Evolutionary conservation across 2,113 vertebrate genomes (phyloP), one percentile per base, ranked within the genome.

Genomic region (Cygnus buccinator): DNA sequence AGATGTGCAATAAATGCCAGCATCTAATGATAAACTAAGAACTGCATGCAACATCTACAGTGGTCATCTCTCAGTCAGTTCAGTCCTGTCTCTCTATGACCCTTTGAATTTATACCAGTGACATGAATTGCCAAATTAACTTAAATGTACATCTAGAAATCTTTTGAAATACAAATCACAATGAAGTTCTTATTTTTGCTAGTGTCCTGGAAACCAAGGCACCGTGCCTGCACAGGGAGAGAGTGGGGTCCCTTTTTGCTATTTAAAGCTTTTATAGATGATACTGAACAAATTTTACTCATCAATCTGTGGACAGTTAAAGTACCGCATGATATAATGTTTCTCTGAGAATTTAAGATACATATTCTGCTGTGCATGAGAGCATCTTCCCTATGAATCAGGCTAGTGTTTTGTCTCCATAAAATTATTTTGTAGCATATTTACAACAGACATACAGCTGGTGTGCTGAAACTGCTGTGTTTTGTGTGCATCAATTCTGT

Each of bases 1-100:
- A 75, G 52, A 92, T 73, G 92, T 95, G 95, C 96, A 96, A 92
- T 97, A 96, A 96, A 84, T 52, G 74, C 91, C 91, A 90, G 76
- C 93, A 90, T 67, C 85, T 84, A 41, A 41, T 29, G 80, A 66
- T 63, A 41, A 77, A 61, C 62, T 62, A 78, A 41, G 57, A 87
- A 59, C 84, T 37, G 29, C 83, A 43, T 62, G 84, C 65, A 78
- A 13, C 63, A 81, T 15, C 73, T 6, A 3, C 37, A 50, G 67
- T 16, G 58, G 55, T 44, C 0, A 0, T 63, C 90, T 55, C 55
- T 74, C 72, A n/a, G 22, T 66, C 54, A 15, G 21, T 72, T 72
- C 72, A 55, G 59, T 29, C 57, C 68, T 57, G 20, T 71, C 85
- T 65, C 61, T 4, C 43, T 55, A 46, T 70, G 23, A 43, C 46